Conservation (phyloP, 2,113 vertebrate genomes). For the Amblyornis subalaris region DNA sequence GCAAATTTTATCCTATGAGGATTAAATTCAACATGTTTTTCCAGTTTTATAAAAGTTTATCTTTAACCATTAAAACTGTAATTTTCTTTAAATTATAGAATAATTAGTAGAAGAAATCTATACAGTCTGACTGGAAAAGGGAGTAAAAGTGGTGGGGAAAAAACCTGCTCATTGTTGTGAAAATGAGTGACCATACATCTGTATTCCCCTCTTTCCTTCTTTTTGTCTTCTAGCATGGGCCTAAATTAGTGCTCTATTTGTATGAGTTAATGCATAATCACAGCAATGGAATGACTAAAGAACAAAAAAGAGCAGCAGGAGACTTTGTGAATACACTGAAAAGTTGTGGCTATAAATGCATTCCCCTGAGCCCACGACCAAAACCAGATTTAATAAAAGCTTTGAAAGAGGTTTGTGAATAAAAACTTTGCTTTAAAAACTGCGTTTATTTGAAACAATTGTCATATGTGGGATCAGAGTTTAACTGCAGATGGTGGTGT, state of each 20-base stretch:
- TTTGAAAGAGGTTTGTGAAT: slow-evolving; percentile 83
- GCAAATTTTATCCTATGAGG: background rate
- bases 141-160: background rate
- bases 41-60: background rate
- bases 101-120: background rate
- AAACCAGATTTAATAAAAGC: slow-evolving; percentile 86
- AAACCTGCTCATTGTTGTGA: background rate
- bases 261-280: slow-evolving; percentile 90
- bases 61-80: background rate
- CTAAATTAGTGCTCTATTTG: slow-evolving; percentile 89
- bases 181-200: background rate
- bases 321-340: slow-evolving; percentile 86
- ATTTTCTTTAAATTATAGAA: background rate
- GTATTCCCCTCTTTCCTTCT: background rate
- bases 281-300: slow-evolving; percentile 79
- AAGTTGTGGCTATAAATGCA: slow-evolving; percentile 85
- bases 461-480: background rate
- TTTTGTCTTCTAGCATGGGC: slow-evolving; percentile 82
- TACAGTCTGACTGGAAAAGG: background rate
- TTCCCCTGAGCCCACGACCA: slow-evolving; percentile 77
- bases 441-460: background rate
- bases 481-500: background rate
- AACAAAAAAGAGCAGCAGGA: slow-evolving; percentile 78
- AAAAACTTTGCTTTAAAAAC: background rate
- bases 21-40: background rate